Evolutionary conservation across 2,888 invertebrate species (phyloP), one percentile per base, ranked within the genome.

Genomic region (Lasioglossum vierecki): DNA sequence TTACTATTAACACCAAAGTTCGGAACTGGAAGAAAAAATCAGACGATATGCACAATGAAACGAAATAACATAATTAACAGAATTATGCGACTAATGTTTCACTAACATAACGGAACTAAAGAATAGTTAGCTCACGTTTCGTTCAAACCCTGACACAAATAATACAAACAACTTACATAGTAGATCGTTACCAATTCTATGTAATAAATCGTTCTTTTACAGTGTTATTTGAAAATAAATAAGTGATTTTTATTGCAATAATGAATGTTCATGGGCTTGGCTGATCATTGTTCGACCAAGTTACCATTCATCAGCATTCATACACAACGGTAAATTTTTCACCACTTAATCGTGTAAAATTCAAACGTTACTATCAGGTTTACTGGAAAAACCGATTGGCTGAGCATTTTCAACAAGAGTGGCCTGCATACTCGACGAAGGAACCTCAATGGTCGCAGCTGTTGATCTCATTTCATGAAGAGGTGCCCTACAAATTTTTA

Each of bases 331-430:
- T 78, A 30, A 76, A 79, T 83, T 79, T n/a, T 82, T 89, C 76
- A 75, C 84, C 84, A 85, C 86, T 91, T 88, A 82, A 82, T 83
- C 82, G n/a, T 66, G 84, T 88, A 87, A 89, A 83, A 89, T 91
- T 97, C 96, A 97, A 95, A 97, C 96, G 94, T 96, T 96, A 94
- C 97, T 97, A 93, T 96, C 96, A 88, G 98, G 97, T 94, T 96
- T 96, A 92, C 96, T 97, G 90, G 97, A 97, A 95, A 97, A 96
- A 95, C 97, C 97, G 95, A 97, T 96, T 71, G 98, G 98, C 95
- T 97, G 97, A 94, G 97, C 98, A 96, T 98, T 97, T 93, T 97
- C 96, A 92, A 98, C 97, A 94, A 98, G 97, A 93, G 96, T 97
- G 92, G 97, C 97, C 92, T 97, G 97, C 95, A 97, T 97, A 91